These are phyloP conservation scores for Dryoscopus gambensis DNA, from an alignment of 2,113 vertebrate species.

Conservation along the genomic window DNA sequence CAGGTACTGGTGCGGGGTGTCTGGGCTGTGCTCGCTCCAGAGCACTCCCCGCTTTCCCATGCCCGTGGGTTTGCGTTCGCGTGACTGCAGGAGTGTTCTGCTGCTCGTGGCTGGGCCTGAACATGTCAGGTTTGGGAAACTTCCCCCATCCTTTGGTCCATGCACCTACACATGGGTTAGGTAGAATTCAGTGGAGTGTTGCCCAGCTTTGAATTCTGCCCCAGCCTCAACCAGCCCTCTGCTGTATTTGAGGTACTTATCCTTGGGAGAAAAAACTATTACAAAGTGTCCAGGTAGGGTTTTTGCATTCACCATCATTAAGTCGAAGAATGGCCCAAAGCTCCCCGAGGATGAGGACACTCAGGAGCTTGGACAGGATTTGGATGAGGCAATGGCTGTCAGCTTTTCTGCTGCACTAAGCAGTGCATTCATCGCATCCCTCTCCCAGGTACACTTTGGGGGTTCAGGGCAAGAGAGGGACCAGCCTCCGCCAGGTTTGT, in stretches of 20 bases:
- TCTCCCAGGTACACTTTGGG: accelerated
- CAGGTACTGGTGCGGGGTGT: background rate
- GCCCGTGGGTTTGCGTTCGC: accelerated
- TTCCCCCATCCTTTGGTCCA: background rate
- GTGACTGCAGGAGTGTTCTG: background rate
- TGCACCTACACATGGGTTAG: background rate
- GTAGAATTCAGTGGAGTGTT: background rate
- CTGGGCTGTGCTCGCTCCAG: background rate
- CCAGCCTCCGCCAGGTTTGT: background rate
- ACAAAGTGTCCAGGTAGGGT: background rate
- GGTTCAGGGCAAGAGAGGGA: background rate
- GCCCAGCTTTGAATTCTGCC: background rate
- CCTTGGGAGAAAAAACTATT: background rate
- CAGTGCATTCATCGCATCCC: background rate
- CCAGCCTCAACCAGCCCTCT: background rate
- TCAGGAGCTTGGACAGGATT: background rate
- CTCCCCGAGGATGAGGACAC: background rate
- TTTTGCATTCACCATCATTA: background rate
- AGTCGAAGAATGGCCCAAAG: background rate
- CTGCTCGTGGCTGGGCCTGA: background rate
- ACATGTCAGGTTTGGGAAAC: background rate
- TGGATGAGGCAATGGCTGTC: background rate
- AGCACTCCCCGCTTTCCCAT: background rate
- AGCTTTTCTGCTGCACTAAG: background rate
- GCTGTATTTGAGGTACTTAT: background rate